phyloP scores from a whole-genome alignment of 2,888 invertebrate species.

The Cataglyphis rosenhaueri region DNA sequence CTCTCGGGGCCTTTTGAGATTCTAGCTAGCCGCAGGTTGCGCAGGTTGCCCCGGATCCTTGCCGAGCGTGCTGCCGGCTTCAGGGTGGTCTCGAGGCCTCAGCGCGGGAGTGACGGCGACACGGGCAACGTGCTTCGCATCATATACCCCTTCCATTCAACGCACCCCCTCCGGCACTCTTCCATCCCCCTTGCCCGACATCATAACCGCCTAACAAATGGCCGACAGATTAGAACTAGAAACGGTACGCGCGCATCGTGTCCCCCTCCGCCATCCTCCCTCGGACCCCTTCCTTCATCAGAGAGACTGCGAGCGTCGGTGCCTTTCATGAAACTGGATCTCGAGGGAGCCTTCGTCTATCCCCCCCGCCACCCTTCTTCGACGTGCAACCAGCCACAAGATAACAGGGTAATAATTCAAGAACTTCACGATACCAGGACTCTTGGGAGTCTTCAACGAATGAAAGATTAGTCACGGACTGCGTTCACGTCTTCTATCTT shows the following conservation, averaged over 20 bases:
- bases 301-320: constrained; percentile 76
- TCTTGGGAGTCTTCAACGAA: constrained; percentile 71
- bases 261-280: constrained; percentile 51
- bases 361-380: constrained; percentile 76
- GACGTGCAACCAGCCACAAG: constrained; percentile 75
- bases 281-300: constrained; percentile 59
- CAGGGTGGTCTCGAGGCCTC: constrained; percentile 81
- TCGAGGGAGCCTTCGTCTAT: constrained; percentile 74
- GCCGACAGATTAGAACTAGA: constrained; percentile 84
- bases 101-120: constrained; percentile 79
- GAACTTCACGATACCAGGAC: constrained; percentile 79
- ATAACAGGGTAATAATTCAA: constrained; percentile 84
- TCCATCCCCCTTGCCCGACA: constrained; percentile 70
- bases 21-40: constrained; percentile 69
- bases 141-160: constrained; percentile 70
- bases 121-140: constrained; percentile 77
- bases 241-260: constrained; percentile 69
- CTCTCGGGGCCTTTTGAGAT: constrained; percentile 12
- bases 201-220: constrained; percentile 84
- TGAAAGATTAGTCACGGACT: constrained; percentile 81
- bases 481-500: constrained; percentile 56
- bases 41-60: constrained; percentile 69
- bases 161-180: constrained; percentile 56
- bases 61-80: constrained; percentile 64
- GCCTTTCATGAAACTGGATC: constrained; percentile 85